phyloP scores from a whole-genome alignment of 2,113 vertebrate genomes.

The Neomonachus schauinslandi region DNA sequence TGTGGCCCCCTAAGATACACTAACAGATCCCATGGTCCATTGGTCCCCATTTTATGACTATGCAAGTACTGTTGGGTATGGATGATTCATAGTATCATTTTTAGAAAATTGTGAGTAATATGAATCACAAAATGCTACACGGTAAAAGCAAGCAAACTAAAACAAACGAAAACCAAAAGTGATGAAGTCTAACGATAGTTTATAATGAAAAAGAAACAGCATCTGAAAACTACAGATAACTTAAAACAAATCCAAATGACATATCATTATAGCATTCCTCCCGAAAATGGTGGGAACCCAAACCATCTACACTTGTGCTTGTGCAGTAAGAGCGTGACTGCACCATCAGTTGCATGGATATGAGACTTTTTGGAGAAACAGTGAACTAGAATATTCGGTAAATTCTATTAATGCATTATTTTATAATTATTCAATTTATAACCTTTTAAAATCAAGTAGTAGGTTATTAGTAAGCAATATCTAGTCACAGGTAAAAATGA shows the following conservation, averaged over 20 bases:
- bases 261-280: not conserved
- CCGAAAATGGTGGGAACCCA: not conserved
- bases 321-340: not conserved
- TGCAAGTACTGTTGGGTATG: not conserved
- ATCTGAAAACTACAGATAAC: slow-evolving; percentile 15
- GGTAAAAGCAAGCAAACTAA: not conserved
- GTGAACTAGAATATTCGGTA: not conserved
- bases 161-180: not conserved
- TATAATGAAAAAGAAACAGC: not conserved
- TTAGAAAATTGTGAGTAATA: not conserved
- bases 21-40: not conserved
- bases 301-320: not conserved
- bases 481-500: not conserved
- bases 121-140: not conserved
- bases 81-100: not conserved
- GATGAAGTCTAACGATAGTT: not conserved
- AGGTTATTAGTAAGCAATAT: slow-evolving; percentile 6
- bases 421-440: slow-evolving; percentile 22
- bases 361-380: not conserved
- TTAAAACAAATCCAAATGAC: not conserved
- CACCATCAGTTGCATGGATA: not conserved
- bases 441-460: not conserved
- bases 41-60: not conserved
- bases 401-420: slow-evolving; percentile 2
- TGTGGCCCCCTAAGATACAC: not conserved